Base-by-base conservation (phyloP, 2,888 invertebrate genomes). In the Miltochrista miniata region DNA sequence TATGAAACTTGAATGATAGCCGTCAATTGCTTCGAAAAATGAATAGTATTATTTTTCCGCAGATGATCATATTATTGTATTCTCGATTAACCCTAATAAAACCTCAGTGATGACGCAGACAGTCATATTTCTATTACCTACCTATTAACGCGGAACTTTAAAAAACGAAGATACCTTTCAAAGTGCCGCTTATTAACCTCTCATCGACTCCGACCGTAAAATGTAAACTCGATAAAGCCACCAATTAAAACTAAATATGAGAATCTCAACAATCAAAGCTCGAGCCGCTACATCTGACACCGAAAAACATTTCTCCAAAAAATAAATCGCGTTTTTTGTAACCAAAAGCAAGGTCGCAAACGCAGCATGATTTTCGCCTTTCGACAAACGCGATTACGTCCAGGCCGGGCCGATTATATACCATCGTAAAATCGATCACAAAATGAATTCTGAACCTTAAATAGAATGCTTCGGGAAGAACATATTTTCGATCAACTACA, bases 221-320 rank as follows among this genome's bases (percentile, higher is more conserved):
- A 90, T 89, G 90, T 91, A 91, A 91, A 91, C 90, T 90, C 90
- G 90, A 90, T 91, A 90, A 91, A 90, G 90, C 89, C 90, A 91
- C 91, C 91, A 91, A 91, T 91, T 91, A 91, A 91, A 91, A 90
- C 90, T 90, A 90, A 90, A 91, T 87, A 91, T 90, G 91, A 91
- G 90, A 90, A 89, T 85, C 79, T 89, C 84, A 81, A 86, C 87
- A 90, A 87, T 91, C 91, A 91, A 90, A 90, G 90, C 86, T 78
- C 77, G 76, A 81, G 89, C 91, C 90, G 90, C 90, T 89, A 87
- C 81, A 88, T 87, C 89, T 89, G 87, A 90, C 89, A 89, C 89
- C 86, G 84, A 85, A 77, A 68, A 87, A 78, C 81, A 81, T 87
- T 88, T 87, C 83, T 79, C 80, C 79, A 83, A 88, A 89, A 88